Evolutionary conservation across 2,113 vertebrate genomes (phyloP).

Genomic region (Pitta sordida): DNA sequence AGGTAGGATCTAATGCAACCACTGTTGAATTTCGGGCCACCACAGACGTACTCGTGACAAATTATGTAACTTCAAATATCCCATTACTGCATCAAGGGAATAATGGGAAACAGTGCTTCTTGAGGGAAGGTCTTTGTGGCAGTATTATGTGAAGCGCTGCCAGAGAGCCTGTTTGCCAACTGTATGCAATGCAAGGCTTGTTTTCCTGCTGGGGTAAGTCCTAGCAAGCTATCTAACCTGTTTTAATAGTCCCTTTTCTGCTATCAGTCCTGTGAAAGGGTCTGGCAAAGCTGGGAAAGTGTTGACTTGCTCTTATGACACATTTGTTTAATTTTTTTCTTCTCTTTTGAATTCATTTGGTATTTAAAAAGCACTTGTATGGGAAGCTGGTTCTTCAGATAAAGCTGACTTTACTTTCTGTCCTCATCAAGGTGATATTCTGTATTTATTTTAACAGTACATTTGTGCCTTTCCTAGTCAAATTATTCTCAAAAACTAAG

Average conservation of each 20-base stretch:
- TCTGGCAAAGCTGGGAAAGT: background rate
- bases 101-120: background rate
- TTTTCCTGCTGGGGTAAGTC: background rate
- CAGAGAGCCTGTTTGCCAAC: background rate
- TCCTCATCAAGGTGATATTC: background rate
- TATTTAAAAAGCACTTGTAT: background rate
- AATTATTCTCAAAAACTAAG: background rate
- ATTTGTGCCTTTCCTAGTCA: background rate
- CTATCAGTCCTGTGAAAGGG: background rate
- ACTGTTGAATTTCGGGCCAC: accelerated
- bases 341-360: background rate
- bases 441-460: background rate
- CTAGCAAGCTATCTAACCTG: background rate
- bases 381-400: background rate
- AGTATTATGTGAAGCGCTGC: background rate
- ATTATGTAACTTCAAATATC: background rate
- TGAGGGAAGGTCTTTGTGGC: background rate
- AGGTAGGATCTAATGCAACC: background rate
- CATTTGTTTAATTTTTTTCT: background rate
- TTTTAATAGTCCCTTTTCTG: background rate
- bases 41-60: background rate
- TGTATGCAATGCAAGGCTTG: background rate
- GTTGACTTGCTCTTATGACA: background rate
- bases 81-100: background rate
- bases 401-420: background rate